Evolutionary conservation across 2,888 invertebrate species (phyloP), one percentile per base, ranked within the genome.

Genomic region (Xylophagus ater): DNA sequence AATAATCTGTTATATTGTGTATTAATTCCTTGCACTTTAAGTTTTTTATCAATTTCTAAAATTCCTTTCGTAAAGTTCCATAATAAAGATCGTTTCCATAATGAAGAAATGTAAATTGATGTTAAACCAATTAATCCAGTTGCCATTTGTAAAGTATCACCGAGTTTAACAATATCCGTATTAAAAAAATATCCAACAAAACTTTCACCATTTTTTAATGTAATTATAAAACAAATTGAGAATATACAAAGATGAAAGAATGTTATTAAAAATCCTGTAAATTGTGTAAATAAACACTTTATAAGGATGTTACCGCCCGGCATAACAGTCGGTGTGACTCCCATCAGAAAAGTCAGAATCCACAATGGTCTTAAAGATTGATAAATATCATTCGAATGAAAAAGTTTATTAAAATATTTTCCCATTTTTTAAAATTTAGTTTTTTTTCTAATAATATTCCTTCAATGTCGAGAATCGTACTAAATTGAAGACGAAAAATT

Each of bases 1-100:
- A 58, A 56, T 19, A 60, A 57, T 17, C 53, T 50, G 0, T 53
- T 51, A 46, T 61, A 62, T 41, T 61, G 52, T 46, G 60, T 38
- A 34, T 56, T 57, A 39, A 60, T 50, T 39, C 60, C 62, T 37
- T 60, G 43, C 4, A 54, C 43, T 28, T 57, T 55, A n/a, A 60
- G 58, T 21, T 57, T 55, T 43, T 60, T 58, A 37, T 60, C 59
- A 12, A 58, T 57, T 3, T 57, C 45, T 18, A 60, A 50, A 17
- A 53, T 56, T 23, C 55, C 55, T 26, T 55, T 57, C 12, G 61
- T 58, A 2, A 61, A 58, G 47, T 49, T 46, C 14, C 60, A 54
- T 4, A 61, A 28, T 0, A 46, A 44, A n/a, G 49, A 48, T 0
- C 60, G 47, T 41, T 55, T 55, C 15, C 58, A 56, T 28, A 59